These are phyloP conservation scores for Lophotriccus pileatus DNA, from an alignment of 2,797 vertebrate genomes.

Conservation along the genomic window DNA sequence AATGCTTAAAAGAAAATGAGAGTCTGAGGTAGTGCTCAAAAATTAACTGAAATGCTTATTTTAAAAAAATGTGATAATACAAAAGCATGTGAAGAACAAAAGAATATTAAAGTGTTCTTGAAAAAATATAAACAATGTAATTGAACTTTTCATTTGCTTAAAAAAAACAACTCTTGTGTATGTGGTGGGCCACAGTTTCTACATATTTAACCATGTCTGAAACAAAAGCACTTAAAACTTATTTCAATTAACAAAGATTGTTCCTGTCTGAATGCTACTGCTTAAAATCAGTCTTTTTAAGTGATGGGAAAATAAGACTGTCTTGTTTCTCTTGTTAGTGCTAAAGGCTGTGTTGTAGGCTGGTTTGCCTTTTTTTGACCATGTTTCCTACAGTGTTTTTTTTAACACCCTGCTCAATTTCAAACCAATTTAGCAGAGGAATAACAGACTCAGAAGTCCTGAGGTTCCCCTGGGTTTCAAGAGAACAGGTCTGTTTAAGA, in stretches of 20 bases:
- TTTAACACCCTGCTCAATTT: neutral
- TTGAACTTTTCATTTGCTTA: neutral
- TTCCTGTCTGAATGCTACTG: neutral
- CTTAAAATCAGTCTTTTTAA: neutral
- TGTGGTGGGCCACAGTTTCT: rapidly evolving
- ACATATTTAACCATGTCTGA: rapidly evolving
- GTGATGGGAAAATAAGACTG: neutral
- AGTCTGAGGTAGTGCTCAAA: neutral
- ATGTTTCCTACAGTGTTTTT: neutral
- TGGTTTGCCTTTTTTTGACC: neutral
- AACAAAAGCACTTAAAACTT: neutral
- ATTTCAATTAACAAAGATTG: neutral
- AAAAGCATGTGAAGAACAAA: neutral
- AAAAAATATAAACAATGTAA: neutral
- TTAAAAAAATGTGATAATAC: neutral
- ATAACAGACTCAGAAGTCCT: neutral
- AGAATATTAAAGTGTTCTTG: neutral
- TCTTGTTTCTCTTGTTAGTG: neutral
- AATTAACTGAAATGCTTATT: neutral
- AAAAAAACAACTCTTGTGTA: neutral
- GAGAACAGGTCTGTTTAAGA: neutral
- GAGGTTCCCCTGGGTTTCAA: neutral
- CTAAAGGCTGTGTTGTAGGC: neutral
- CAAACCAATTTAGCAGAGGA: neutral
- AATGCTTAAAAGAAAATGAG: neutral